phyloP scores from a whole-genome alignment of 2,888 invertebrate species.

The Nomada hirtipes region DNA sequence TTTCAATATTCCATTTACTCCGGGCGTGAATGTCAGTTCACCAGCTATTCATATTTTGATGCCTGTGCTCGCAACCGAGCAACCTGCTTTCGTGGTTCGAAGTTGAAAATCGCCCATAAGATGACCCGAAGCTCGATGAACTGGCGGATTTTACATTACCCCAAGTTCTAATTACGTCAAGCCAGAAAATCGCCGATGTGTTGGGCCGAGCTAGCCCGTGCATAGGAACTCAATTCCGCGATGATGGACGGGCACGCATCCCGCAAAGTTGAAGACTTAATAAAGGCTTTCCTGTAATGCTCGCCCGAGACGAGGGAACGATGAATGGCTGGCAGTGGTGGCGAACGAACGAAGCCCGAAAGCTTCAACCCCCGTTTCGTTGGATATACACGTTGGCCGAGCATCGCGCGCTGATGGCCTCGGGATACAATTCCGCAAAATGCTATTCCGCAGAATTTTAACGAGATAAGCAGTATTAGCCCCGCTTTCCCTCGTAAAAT shows the following conservation, averaged over 20 bases:
- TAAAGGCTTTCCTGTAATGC: slow-evolving; percentile 74
- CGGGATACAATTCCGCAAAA: slow-evolving; percentile 31
- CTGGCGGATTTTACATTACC: slow-evolving; percentile 32
- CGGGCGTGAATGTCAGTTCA: too few relatives aligned
- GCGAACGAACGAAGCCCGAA: slow-evolving; percentile 39
- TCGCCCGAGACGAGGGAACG: slow-evolving; percentile 53
- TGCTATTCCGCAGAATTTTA: slow-evolving; percentile 42
- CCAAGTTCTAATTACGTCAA: slow-evolving; percentile 66
- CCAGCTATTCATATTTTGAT: too few relatives aligned
- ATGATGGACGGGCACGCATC: slow-evolving; percentile 76
- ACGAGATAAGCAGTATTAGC: slow-evolving; percentile 32
- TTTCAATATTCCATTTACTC: too few relatives aligned
- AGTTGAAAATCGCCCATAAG: slow-evolving; percentile 11
- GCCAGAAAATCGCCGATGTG: slow-evolving; percentile 59
- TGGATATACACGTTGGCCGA: slow-evolving; percentile 21
- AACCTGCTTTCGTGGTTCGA: too few relatives aligned
- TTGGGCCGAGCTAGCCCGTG: slow-evolving; percentile 45
- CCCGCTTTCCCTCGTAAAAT: slow-evolving; percentile 21
- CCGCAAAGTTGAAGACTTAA: slow-evolving; percentile 76
- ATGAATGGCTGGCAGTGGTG: slow-evolving; percentile 35
- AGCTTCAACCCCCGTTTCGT: not conserved
- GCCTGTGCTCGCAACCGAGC: too few relatives aligned
- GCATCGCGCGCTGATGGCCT: slow-evolving; percentile 29
- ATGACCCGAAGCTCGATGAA: slow-evolving; percentile 12
- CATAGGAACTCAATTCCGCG: slow-evolving; percentile 67